Percentiles rank a stretch among this genome's conserved stretches.
phyloP scores from a whole-genome alignment of 2,113 vertebrate species.

The Phrynocephalus versicolor region DNA sequence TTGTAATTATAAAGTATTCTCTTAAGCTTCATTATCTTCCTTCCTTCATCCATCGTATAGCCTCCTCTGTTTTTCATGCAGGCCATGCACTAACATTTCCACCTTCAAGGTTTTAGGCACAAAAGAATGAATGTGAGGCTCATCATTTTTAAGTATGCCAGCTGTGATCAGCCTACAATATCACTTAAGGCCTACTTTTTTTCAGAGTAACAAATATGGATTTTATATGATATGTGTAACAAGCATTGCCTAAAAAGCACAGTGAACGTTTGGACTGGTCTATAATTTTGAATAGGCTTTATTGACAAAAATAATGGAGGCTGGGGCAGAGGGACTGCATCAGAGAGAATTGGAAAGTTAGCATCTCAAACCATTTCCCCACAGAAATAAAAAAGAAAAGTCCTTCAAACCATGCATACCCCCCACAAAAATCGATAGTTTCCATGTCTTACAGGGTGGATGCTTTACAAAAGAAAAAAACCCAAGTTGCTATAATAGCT shows the following conservation, averaged over 20 bases:
- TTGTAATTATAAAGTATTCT: neutral
- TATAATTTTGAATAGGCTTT: constrained; percentile 52
- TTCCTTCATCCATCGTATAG: neutral
- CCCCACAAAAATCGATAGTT: neutral
- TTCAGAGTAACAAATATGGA: neutral
- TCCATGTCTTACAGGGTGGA: neutral
- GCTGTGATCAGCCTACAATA: neutral
- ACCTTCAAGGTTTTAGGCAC: neutral
- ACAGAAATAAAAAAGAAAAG: constrained; percentile 8
- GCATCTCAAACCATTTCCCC: neutral
- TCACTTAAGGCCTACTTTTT: neutral
- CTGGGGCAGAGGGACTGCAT: constrained; percentile 25
- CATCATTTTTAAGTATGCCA: neutral
- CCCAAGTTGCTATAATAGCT: neutral
- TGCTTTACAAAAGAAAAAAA: neutral
- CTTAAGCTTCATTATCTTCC: neutral
- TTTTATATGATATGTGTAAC: neutral
- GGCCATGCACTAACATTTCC: neutral
- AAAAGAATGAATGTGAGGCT: neutral
- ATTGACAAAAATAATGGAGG: constrained; percentile 50
- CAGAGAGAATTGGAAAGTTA: neutral
- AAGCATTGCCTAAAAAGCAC: neutral
- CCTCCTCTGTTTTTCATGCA: neutral
- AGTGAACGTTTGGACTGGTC: neutral
- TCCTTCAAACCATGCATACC: neutral